Percentiles rank a stretch among this genome's conserved stretches.
These are phyloP conservation scores for Parelbella ahira DNA, from an alignment of 2,888 invertebrate species.

Conservation along the genomic window DNA sequence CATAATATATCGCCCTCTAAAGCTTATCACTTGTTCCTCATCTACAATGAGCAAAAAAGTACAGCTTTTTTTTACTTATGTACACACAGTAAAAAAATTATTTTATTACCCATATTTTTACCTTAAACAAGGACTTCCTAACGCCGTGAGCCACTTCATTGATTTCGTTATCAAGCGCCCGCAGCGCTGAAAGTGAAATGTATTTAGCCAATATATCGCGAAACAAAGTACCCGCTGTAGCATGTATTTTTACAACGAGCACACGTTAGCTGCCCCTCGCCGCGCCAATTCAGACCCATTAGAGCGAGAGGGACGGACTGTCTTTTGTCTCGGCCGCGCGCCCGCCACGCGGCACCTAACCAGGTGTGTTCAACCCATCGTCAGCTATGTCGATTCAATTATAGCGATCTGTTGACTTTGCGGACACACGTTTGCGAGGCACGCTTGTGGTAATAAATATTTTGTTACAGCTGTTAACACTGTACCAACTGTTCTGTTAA, in stretches of 20 bases:
- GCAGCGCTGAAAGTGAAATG: constrained; percentile 48
- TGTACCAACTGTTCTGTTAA: neutral
- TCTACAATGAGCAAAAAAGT: too few species aligned
- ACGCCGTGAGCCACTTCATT: constrained; percentile 40
- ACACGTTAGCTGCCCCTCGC: constrained; percentile 36
- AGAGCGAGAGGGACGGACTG: constrained; percentile 38
- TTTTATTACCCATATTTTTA: too few species aligned
- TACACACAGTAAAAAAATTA: too few species aligned
- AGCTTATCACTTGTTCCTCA: too few species aligned
- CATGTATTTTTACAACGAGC: constrained; percentile 43
- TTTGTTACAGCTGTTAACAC: constrained; percentile 3
- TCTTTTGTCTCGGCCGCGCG: constrained; percentile 26
- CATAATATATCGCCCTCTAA: too few species aligned
- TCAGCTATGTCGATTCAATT: constrained; percentile 62
- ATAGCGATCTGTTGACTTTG: constrained; percentile 60
- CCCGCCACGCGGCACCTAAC: constrained; percentile 44
- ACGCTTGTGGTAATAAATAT: constrained; percentile 15
- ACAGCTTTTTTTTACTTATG: too few species aligned
- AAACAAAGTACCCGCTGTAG: constrained; percentile 53
- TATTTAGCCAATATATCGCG: constrained; percentile 45
- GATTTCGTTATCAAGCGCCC: constrained; percentile 57
- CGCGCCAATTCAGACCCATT: constrained; percentile 36
- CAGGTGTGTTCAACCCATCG: constrained; percentile 45
- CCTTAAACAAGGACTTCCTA: neutral
- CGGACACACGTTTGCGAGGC: constrained; percentile 50